Percentiles rank a stretch among this genome's conserved stretches.
These are phyloP conservation scores for Cephus cinctus DNA, from an alignment of 1,140 invertebrate species.

Conservation along the genomic window DNA sequence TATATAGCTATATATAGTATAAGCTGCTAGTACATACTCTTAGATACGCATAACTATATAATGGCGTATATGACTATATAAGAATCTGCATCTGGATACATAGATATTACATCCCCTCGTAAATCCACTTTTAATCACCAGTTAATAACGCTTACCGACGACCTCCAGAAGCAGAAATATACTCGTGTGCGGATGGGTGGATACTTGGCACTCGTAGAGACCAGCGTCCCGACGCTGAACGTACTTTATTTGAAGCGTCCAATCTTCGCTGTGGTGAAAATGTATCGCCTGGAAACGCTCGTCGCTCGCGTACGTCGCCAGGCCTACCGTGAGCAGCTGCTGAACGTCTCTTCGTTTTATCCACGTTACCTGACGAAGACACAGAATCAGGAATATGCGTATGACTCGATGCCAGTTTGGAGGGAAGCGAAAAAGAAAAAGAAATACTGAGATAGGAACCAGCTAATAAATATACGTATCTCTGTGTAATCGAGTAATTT, in stretches of 20 bases:
- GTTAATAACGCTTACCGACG: slow-evolving; percentile 69
- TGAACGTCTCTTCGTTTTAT: slow-evolving; percentile 75
- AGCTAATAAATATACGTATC: too few species aligned
- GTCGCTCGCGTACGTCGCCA: slow-evolving; percentile 82
- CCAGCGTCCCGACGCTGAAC: slow-evolving; percentile 79
- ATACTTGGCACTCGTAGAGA: slow-evolving; percentile 85
- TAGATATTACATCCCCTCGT: too few species aligned
- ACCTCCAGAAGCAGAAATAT: slow-evolving; percentile 80
- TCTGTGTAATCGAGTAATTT: too few species aligned
- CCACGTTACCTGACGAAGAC: slow-evolving; percentile 71
- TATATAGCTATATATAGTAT: too few species aligned
- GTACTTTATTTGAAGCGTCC: slow-evolving; percentile 82
- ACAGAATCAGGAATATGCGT: slow-evolving; percentile 7
- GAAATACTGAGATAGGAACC: neutral
- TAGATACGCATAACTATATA: too few species aligned
- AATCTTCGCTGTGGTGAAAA: slow-evolving; percentile 83
- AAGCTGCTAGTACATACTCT: too few species aligned
- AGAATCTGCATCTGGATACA: too few species aligned
- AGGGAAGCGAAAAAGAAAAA: neutral
- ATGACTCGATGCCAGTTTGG: neutral
- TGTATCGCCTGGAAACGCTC: slow-evolving; percentile 83
- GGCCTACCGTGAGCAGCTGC: slow-evolving; percentile 77
- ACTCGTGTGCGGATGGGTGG: slow-evolving; percentile 81
- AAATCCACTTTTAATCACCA: too few species aligned
- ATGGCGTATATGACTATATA: too few species aligned